phyloP scores from a whole-genome alignment of 2,113 vertebrate genomes.

The Atractosteus spatula region DNA sequence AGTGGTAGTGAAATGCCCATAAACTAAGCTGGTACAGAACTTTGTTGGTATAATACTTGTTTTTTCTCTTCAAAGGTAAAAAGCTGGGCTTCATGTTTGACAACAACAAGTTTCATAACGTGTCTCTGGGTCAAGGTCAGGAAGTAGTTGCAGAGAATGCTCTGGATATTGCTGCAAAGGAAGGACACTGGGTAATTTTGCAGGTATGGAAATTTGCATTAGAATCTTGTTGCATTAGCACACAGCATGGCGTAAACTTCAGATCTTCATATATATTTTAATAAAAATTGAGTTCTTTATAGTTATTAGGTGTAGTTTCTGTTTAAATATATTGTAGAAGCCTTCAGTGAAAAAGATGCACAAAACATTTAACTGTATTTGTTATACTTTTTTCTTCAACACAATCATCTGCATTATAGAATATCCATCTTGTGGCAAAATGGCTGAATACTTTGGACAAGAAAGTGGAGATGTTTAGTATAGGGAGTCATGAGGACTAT shows the following conservation, averaged over 20 bases:
- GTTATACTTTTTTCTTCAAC: no score
- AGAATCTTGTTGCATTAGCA: no score
- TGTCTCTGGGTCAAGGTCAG: slow-evolving; percentile 76
- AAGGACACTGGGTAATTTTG: slow-evolving; percentile 74
- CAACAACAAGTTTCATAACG: slow-evolving; percentile 71
- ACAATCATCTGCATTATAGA: slow-evolving; percentile 40
- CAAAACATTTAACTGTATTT: no score
- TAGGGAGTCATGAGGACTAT: slow-evolving; percentile 61
- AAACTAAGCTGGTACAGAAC: no score
- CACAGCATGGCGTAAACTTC: no score
- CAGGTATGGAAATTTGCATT: slow-evolving; percentile 49
- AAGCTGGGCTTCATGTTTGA: slow-evolving; percentile 73
- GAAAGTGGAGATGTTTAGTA: slow-evolving; percentile 58
- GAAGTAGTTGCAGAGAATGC: slow-evolving; percentile 66
- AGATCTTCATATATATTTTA: no score
- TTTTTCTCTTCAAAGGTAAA: slow-evolving; percentile 59
- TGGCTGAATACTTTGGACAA: slow-evolving; percentile 72
- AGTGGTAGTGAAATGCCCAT: no score
- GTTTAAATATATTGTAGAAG: no score
- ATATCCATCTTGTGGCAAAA: slow-evolving; percentile 69
- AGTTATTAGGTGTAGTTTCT: no score
- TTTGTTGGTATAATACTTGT: background rate
- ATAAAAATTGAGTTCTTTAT: no score
- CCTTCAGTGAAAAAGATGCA: no score
- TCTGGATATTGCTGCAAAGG: slow-evolving; percentile 56